Evolutionary conservation across 2,888 invertebrate genomes (phyloP).

Genomic region (Heliconius aoede): DNA sequence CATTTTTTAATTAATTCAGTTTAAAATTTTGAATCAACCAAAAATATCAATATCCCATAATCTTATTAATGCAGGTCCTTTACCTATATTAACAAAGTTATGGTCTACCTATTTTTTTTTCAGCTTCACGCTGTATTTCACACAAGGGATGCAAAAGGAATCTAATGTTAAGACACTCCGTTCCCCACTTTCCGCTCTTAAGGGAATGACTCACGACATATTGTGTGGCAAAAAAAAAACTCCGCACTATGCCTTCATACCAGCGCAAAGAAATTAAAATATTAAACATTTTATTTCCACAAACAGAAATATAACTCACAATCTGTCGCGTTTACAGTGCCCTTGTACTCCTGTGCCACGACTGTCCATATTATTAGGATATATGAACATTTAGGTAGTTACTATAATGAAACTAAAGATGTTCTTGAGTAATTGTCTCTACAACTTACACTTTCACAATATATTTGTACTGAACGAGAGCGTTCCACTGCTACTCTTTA

Average conservation of each 20-base stretch:
- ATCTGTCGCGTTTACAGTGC: too few relatives aligned
- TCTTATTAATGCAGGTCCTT: background rate
- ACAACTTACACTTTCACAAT: slow-evolving; percentile 27
- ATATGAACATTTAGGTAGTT: too few relatives aligned
- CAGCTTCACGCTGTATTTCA: background rate
- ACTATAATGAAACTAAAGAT: background rate
- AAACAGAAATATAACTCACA: background rate
- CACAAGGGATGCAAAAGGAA: background rate
- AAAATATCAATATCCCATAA: background rate
- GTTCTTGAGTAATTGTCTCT: background rate
- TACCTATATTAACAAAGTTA: too few relatives aligned
- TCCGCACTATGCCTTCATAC: too few relatives aligned
- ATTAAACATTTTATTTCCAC: background rate
- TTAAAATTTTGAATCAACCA: background rate
- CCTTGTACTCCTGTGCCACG: too few relatives aligned
- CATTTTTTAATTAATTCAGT: background rate
- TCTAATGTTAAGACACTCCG: background rate
- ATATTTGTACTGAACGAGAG: slow-evolving; percentile 27
- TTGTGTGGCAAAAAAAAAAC: too few relatives aligned
- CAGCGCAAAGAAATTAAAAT: too few relatives aligned
- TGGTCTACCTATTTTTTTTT: too few relatives aligned
- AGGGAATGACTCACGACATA: too few relatives aligned
- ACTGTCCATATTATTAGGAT: background rate
- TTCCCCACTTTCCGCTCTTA: background rate
- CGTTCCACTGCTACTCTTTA: slow-evolving; percentile 39